Conservation (phyloP, 2,797 vertebrate species). For the Ptychobarbus kaznakovi region DNA sequence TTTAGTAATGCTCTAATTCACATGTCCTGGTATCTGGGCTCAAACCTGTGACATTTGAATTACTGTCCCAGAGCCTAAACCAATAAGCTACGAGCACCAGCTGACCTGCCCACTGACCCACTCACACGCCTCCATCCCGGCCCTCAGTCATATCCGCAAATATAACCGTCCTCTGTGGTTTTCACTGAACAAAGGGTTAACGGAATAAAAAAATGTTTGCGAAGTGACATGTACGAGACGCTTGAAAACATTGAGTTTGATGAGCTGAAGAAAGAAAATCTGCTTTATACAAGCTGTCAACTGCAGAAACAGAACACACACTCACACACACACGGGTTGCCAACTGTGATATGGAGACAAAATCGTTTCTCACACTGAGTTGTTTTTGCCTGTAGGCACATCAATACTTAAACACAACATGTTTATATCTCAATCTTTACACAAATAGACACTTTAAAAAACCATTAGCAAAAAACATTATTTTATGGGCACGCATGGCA, state of each 20-base stretch:
- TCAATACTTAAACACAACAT: constrained; percentile 57
- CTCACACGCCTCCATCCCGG: background rate
- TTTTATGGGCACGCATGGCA: background rate
- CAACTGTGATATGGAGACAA: constrained; percentile 55
- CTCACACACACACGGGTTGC: constrained; percentile 37
- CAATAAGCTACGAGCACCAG: constrained; percentile 25
- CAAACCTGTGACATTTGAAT: constrained; percentile 36
- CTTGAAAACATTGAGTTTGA: constrained; percentile 45
- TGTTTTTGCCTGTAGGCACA: constrained; percentile 52
- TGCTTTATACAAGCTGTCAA: constrained; percentile 54
- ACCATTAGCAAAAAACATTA: constrained; percentile 25
- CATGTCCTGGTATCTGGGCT: constrained; percentile 34
- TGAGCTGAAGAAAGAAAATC: constrained; percentile 52
- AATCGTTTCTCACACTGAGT: constrained; percentile 54
- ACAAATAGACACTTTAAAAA: constrained; percentile 39
- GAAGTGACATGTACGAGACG: constrained; percentile 32
- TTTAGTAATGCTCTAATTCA: constrained; percentile 51
- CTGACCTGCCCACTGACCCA: constrained; percentile 2
- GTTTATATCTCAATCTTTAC: constrained; percentile 51
- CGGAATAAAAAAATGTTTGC: constrained; percentile 8
- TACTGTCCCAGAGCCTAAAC: constrained; percentile 28
- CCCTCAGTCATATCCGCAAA: background rate
- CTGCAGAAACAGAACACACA: constrained; percentile 47
- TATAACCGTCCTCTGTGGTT: background rate
- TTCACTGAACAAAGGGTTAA: constrained; percentile 27